Evolutionary conservation across 2,797 vertebrate genomes (phyloP).

Genomic region (Taeniopygia guttata): DNA sequence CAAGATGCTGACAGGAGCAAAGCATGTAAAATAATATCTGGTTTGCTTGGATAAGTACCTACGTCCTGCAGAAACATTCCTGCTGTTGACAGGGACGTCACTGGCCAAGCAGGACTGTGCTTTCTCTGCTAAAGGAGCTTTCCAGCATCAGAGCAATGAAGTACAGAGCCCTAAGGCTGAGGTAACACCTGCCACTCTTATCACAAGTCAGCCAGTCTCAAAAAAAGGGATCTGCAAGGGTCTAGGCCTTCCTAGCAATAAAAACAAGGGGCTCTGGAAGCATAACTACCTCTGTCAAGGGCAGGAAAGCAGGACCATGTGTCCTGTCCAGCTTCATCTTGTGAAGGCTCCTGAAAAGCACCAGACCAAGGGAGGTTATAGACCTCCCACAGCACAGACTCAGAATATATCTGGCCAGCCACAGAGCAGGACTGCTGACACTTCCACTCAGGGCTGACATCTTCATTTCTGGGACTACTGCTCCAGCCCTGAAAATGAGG

Average conservation of each 20-base stretch:
- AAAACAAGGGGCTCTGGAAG: not conserved
- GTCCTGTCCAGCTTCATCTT: not conserved
- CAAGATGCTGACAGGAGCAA: not conserved
- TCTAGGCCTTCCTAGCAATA: not conserved
- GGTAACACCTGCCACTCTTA: not conserved
- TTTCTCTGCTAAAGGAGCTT: not conserved
- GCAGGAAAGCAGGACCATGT: not conserved
- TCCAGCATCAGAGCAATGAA: not conserved
- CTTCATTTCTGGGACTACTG: not conserved
- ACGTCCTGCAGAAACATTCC: not conserved
- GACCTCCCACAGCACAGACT: not conserved
- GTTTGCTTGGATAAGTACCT: not conserved
- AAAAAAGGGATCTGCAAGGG: not conserved
- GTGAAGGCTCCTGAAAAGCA: not conserved
- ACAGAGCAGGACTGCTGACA: not conserved
- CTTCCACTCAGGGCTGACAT: not conserved
- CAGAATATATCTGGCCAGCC: not conserved
- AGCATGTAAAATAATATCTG: not conserved
- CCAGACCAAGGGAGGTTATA: not conserved
- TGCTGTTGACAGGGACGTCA: not conserved
- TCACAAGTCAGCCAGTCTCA: not conserved
- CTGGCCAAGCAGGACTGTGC: not conserved
- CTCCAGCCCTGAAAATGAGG: not conserved
- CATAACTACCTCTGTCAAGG: not conserved
- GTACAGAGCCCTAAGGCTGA: not conserved